These are phyloP conservation scores for Tupiocoris notatus DNA, from an alignment of 2,888 invertebrate genomes.

Conservation along the genomic window DNA sequence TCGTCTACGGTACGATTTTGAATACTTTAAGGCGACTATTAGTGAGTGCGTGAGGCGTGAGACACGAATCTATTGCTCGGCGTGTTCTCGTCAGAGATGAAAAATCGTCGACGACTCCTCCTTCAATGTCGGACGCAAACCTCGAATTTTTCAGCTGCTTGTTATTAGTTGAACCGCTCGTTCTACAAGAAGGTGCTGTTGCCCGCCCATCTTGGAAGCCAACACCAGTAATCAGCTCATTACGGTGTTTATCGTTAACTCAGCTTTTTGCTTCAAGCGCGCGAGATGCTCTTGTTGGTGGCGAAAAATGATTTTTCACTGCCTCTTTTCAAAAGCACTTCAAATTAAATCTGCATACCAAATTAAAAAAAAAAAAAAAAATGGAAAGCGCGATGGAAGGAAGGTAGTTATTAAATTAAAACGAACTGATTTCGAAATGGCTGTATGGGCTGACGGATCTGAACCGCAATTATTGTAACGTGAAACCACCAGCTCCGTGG, in stretches of 20 bases:
- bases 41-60: neutral
- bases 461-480: neutral
- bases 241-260: neutral
- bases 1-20: too few species aligned
- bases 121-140: neutral
- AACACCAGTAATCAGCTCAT: neutral
- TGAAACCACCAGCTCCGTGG: too few species aligned
- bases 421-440: too few species aligned
- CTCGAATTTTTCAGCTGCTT: neutral
- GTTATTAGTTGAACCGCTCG: neutral
- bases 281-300: neutral
- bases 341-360: neutral
- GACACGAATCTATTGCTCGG: neutral
- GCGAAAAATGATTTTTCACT: neutral
- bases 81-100: neutral
- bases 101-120: neutral
- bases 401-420: neutral
- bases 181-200: neutral
- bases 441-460: too few species aligned
- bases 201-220: neutral
- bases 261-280: too few species aligned
- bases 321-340: neutral
- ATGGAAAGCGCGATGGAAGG: neutral
- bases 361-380: neutral
- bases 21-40: neutral